Evolutionary conservation across 2,797 vertebrate genomes (phyloP).

Genomic region (Premnoplex brunnescens): DNA sequence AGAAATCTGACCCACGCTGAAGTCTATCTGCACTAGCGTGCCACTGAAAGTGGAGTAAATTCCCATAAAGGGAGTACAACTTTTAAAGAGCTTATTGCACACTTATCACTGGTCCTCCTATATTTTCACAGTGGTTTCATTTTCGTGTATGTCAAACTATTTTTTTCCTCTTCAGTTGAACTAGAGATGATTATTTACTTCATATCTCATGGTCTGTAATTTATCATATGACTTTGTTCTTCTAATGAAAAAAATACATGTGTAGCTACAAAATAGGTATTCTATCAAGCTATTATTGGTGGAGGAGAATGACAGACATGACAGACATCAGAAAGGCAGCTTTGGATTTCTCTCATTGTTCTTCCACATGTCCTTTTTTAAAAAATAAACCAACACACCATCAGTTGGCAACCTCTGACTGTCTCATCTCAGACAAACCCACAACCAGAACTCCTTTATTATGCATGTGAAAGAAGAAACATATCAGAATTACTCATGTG

Average conservation of each 20-base stretch:
- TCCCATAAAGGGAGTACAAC: neutral
- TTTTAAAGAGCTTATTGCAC: neutral
- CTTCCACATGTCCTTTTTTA: rapidly evolving
- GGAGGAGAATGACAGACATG: neutral
- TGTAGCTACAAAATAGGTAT: neutral
- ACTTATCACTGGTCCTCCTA: neutral
- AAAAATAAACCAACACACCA: neutral
- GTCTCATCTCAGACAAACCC: neutral
- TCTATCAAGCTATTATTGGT: neutral
- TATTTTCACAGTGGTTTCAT: neutral
- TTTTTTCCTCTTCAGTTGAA: neutral
- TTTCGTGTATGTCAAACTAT: neutral
- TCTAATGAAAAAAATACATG: neutral
- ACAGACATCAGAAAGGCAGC: neutral
- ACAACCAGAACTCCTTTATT: neutral
- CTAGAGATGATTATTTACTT: neutral
- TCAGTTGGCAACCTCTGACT: rapidly evolving
- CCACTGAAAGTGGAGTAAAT: neutral
- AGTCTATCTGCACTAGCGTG: neutral
- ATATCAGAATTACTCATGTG: neutral
- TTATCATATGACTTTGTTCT: neutral
- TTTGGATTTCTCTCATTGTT: neutral
- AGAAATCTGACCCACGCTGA: neutral
- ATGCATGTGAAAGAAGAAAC: neutral
- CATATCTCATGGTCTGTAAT: neutral